A percentile compares a stretch with the other conserved stretches of the same genome.
These are phyloP conservation scores for Pemphigus obesinymphae DNA, from an alignment of 1,140 invertebrate species.

Conservation along the genomic window DNA sequence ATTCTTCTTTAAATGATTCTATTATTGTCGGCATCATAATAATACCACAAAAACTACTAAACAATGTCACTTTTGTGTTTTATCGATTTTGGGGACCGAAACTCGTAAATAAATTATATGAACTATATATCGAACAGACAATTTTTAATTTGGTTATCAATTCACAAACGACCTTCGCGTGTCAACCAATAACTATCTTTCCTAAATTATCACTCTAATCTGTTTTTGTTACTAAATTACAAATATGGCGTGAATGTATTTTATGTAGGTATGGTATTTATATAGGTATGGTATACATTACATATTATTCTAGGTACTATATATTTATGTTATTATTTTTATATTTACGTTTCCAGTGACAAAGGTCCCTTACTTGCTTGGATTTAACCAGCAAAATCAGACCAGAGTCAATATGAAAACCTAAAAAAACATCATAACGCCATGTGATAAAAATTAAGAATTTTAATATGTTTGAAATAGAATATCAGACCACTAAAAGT, in stretches of 20 bases:
- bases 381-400: too few relatives aligned
- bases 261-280: not conserved
- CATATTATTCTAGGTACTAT: too few relatives aligned
- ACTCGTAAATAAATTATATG: conserved; percentile 11
- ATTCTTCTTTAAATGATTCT: not conserved
- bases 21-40: not conserved
- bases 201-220: not conserved
- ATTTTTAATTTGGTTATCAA: conserved; percentile 31
- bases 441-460: too few relatives aligned
- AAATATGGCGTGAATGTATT: not conserved
- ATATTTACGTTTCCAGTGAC: not conserved
- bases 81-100: not conserved
- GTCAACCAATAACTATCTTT: not conserved
- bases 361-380: too few relatives aligned
- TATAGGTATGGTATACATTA: too few relatives aligned
- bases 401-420: not conserved
- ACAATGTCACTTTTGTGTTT: conserved; percentile 1
- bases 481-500: too few relatives aligned
- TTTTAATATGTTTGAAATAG: too few relatives aligned
- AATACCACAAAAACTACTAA: not conserved
- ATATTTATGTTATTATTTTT: not conserved
- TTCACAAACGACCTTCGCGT: conserved; percentile 19
- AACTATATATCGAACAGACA: not conserved
- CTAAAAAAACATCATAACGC: too few relatives aligned
- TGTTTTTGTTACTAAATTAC: not conserved